phyloP scores from a whole-genome alignment of 2,113 vertebrate genomes.

The Cichladusa arquata region DNA sequence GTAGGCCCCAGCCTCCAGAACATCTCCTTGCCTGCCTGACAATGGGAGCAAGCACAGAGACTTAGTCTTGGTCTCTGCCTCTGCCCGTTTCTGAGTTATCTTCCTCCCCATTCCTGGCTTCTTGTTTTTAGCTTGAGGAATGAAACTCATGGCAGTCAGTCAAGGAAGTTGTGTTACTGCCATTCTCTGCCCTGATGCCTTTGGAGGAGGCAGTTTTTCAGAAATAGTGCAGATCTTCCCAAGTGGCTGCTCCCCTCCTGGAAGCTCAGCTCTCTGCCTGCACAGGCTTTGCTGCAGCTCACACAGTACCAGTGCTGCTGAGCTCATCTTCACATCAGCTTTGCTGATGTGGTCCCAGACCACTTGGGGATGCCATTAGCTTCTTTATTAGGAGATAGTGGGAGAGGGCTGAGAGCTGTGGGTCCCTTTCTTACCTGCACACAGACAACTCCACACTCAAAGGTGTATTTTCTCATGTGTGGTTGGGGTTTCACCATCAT shows the following conservation, averaged over 20 bases:
- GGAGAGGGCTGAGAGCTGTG: neutral
- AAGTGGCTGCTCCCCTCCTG: neutral
- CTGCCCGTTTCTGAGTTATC: neutral
- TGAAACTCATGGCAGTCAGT: neutral
- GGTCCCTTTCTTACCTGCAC: neutral
- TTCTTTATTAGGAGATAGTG: neutral
- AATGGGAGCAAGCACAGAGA: neutral
- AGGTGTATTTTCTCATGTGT: neutral
- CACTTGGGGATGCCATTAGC: neutral
- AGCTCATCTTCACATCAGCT: neutral
- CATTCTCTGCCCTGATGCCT: neutral
- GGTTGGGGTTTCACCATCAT: neutral
- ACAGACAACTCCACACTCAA: neutral
- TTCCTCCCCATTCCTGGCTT: neutral
- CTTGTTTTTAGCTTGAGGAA: neutral
- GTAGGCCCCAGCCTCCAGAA: neutral
- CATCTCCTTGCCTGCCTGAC: neutral
- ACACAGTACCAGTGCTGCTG: neutral
- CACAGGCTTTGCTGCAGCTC: neutral
- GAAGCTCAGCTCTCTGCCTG: neutral
- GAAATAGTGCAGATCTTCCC: neutral
- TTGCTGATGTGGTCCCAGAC: neutral
- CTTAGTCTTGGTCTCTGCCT: neutral
- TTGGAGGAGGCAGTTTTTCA: neutral
- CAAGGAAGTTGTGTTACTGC: neutral